Evolutionary conservation across 2,888 invertebrate species (phyloP).

Genomic region (Crepidodera aurea): DNA sequence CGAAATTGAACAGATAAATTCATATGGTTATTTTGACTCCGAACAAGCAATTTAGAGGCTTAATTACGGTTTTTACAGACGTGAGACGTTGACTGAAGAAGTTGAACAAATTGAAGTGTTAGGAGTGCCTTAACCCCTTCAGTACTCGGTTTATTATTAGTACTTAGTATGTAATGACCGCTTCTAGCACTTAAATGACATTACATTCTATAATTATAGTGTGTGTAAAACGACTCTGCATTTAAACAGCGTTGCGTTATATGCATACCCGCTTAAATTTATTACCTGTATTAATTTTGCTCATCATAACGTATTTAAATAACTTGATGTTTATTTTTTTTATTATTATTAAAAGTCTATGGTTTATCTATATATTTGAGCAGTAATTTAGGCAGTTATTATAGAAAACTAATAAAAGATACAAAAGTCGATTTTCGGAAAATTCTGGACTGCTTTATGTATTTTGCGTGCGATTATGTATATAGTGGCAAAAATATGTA

Average conservation of each 20-base stretch:
- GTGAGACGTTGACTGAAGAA: neutral
- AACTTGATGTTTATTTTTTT: too few species aligned
- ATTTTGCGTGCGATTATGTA: too few species aligned
- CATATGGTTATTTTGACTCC: neutral
- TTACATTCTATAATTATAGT: slow-evolving; percentile 16
- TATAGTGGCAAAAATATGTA: too few species aligned
- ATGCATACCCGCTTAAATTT: neutral
- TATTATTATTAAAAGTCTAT: too few species aligned
- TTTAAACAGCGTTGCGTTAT: slow-evolving; percentile 1
- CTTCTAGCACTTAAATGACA: slow-evolving; percentile 10
- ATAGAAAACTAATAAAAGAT: too few species aligned
- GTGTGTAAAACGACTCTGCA: neutral
- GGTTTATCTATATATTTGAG: too few species aligned
- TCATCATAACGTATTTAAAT: neutral
- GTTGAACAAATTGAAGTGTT: slow-evolving; percentile 5
- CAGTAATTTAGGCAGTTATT: too few species aligned
- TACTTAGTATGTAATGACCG: slow-evolving; percentile 14
- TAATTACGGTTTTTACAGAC: slow-evolving; percentile 2
- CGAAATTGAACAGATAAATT: neutral
- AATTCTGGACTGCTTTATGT: too few species aligned
- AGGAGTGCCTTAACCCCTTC: slow-evolving; percentile 12
- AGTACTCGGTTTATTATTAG: slow-evolving; percentile 14
- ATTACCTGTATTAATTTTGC: neutral
- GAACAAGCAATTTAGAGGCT: neutral
- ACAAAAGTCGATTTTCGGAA: too few species aligned